phyloP scores from a whole-genome alignment of 2,797 vertebrate genomes.

The Gallinago nigripennis region DNA sequence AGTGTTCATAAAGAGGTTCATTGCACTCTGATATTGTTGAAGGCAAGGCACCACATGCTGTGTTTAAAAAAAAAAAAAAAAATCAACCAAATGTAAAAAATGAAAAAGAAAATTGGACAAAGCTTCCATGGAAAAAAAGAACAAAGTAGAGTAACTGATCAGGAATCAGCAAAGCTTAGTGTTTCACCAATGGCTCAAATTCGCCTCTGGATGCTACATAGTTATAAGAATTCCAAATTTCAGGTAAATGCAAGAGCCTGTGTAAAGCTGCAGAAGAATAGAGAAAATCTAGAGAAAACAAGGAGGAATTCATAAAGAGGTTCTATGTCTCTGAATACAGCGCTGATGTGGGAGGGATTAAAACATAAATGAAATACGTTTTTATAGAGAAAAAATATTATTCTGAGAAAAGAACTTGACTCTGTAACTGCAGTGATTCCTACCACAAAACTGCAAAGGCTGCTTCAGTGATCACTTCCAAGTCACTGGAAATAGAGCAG shows the following conservation, averaged over 20 bases:
- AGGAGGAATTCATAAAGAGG: neutral
- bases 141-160: neutral
- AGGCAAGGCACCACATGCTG: neutral
- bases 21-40: neutral
- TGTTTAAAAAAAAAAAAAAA: neutral
- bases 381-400: neutral
- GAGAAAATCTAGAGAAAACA: neutral
- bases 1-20: neutral
- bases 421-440: neutral
- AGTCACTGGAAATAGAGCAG: neutral
- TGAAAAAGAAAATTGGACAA: neutral
- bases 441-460: neutral
- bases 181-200: neutral
- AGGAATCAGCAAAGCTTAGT: neutral
- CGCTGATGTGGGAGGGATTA: neutral
- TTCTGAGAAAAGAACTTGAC: neutral
- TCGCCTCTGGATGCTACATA: neutral
- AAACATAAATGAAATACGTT: neutral
- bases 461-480: neutral
- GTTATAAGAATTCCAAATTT: neutral
- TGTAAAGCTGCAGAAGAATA: neutral
- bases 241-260: neutral
- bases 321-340: rapidly evolving
- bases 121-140: neutral
- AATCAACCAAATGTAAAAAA: neutral